A percentile compares a stretch with the other conserved stretches of the same genome.
These are phyloP conservation scores for Liolophura sinensis DNA, from an alignment of 1,140 invertebrate species.

Conservation along the genomic window DNA sequence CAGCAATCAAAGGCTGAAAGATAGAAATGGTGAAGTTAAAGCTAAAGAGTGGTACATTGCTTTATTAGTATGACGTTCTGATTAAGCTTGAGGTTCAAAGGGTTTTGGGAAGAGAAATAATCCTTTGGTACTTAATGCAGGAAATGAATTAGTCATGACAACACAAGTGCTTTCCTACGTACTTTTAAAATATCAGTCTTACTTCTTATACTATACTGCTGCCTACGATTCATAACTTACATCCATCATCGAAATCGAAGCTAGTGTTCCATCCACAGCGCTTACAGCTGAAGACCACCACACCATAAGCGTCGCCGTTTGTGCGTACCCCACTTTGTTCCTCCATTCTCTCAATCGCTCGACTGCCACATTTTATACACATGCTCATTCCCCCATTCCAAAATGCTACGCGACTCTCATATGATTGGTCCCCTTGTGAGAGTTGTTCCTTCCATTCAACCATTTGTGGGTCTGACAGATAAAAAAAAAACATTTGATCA, in stretches of 20 bases:
- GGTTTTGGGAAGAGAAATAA: no score
- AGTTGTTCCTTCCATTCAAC: conserved; percentile 21
- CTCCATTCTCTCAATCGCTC: conserved; percentile 18
- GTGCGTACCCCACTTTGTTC: conserved; percentile 21
- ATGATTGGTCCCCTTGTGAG: conserved; percentile 20
- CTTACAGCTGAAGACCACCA: conserved; percentile 20
- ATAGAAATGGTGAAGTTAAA: background rate
- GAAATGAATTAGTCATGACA: no score
- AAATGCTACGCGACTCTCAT: conserved; percentile 17
- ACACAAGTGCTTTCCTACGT: no score
- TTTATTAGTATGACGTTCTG: background rate
- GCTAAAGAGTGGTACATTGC: background rate
- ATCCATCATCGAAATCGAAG: conserved; percentile 21
- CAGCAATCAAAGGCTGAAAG: conserved; percentile 2
- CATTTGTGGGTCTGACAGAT: conserved; percentile 20
- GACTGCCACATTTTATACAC: conserved; percentile 18
- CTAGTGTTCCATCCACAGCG: conserved; percentile 22
- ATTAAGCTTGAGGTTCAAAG: no score
- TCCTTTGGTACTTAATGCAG: no score
- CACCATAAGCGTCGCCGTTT: conserved; percentile 25
- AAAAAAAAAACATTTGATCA: background rate
- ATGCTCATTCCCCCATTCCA: conserved; percentile 22
- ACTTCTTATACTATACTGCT: no score
- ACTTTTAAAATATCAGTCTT: no score
- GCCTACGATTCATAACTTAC: conserved; percentile 6